Evolutionary conservation across 2,797 vertebrate species (phyloP).

Genomic region (Aphelocoma californica): DNA sequence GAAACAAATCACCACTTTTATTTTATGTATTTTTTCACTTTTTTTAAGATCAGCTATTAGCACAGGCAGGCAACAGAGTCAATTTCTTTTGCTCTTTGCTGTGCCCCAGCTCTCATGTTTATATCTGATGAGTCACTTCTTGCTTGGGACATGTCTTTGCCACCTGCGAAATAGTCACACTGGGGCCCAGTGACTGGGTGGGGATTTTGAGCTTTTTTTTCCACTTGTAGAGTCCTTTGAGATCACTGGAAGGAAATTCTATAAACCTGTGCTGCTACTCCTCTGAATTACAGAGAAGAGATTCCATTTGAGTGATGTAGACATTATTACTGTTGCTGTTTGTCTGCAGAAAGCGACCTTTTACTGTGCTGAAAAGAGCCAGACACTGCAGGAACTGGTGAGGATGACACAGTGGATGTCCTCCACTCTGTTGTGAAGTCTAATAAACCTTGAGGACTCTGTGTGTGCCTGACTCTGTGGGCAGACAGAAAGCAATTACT

Average conservation of each 20-base stretch:
- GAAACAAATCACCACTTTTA: neutral
- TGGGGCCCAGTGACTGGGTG: neutral
- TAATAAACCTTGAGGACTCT: neutral
- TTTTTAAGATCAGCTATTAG: neutral
- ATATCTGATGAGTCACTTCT: neutral
- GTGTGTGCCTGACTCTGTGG: neutral
- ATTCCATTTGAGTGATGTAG: slow-evolving; percentile 13
- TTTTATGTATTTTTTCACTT: neutral
- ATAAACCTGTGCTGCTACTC: slow-evolving; percentile 9
- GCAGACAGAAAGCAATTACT: neutral
- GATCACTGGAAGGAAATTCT: slow-evolving; percentile 25
- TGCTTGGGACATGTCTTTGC: slow-evolving; percentile 11
- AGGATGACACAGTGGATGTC: slow-evolving; percentile 17
- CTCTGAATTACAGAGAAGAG: slow-evolving; percentile 37
- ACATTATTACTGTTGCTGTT: slow-evolving; percentile 12
- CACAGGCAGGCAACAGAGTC: neutral
- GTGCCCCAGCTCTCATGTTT: neutral
- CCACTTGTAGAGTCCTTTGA: neutral
- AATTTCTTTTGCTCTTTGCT: neutral
- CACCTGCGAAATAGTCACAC: slow-evolving; percentile 13
- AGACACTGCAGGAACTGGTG: neutral
- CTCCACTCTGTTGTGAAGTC: neutral
- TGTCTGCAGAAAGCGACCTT: neutral
- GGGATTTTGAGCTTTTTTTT: neutral
- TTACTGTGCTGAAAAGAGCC: slow-evolving; percentile 7